Evolutionary conservation across 2,888 invertebrate genomes (phyloP), one percentile per base, ranked within the genome.

Genomic region (Drosophila austrosaltans): DNA sequence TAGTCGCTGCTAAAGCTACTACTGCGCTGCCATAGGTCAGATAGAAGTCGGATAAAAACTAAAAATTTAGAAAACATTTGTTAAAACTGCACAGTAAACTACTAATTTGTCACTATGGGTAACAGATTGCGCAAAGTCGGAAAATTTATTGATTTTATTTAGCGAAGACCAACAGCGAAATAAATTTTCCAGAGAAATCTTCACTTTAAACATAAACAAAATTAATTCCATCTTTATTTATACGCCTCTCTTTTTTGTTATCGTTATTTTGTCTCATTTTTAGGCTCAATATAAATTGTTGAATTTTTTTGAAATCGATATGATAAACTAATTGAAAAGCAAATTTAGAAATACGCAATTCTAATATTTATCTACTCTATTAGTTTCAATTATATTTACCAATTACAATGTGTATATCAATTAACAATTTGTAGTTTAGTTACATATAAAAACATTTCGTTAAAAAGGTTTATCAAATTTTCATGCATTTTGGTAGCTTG

Each of bases 21-120:
- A 10, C 22, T 7, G 20, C 22, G 20, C 22, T 25, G 40, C 20
- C 53, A 68, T 58, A 40, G 67, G 63, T 72, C 72, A 57, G 6
- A 53, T 53, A 30, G 53, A 16, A 48, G 44, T 48, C 8, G 22
- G 3, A 20, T 3, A 22, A 22, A 22, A 48, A 48, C 3, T 16
- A 48, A 48, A 25, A 48, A 48, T 48, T 4, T 22, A 48, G 16
- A 48, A 25, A 12, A 22, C 16, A 25, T 48, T 48, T 48, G 48
- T 25, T 16, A 22, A 25, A 48, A 48, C 48, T 48, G 22, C 22
- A 48, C 48, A 25, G 22, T 48, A 25, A 10, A 48, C 48, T 48
- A 25, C 48, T 25, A 48, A 48, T 48, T 48, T 48, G 48, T 48
- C 48, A 48, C 48, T 25, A 25, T 8, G 48, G 4, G 22, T 48